Base-by-base conservation (phyloP, 2,797 vertebrate species). In the Pangasius macronema region DNA sequence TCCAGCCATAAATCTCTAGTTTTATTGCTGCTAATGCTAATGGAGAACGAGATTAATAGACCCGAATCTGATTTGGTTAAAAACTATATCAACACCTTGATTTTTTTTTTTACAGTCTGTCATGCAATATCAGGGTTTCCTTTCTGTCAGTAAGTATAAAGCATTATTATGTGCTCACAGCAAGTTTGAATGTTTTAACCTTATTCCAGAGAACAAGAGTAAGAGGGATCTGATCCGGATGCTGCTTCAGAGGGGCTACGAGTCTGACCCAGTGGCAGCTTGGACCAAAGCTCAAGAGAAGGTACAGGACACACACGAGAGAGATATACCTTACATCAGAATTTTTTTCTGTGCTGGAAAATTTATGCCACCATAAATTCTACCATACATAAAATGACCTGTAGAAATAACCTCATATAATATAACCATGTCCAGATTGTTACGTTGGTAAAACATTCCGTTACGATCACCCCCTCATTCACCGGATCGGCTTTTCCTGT, bases 171-270 rank as follows among this genome's bases (percentile, higher is more conserved):
- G 36, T 76, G 8, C 9, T 72, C 42, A 33, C 18, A 30, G 39
- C 14, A 10, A 68, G 18, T 83, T 24, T 87, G 6, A 88, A 30
- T 7, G 20, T 4, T 70, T 57, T 53, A 4, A 72, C 39, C 11
- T 11, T 76, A 67, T 85, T 89, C 85, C 94, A 99, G 98, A 99
- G 92, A 99, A 99, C 94, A 99, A 98, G 95, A 96, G 97, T 77
- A 99, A 98, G 93, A 96, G 96, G 85, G 98, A 99, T 85, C 95
- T 99, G 92, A 97, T 99, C 94, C 96, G 98, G 91, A 97, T 99
- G 97, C 93, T 99, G 93, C 95, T 99, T 84, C 98, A 99, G 96
- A 97, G 97, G 93, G 98, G 98, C 87, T 99, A 92, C 87, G 98
- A 99, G 93, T 99, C 98, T 7, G 98, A 99, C 93, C 98, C 98